These are phyloP conservation scores for Tretioscincus oriximinensis DNA, from an alignment of 2,113 vertebrate species.

Conservation along the genomic window DNA sequence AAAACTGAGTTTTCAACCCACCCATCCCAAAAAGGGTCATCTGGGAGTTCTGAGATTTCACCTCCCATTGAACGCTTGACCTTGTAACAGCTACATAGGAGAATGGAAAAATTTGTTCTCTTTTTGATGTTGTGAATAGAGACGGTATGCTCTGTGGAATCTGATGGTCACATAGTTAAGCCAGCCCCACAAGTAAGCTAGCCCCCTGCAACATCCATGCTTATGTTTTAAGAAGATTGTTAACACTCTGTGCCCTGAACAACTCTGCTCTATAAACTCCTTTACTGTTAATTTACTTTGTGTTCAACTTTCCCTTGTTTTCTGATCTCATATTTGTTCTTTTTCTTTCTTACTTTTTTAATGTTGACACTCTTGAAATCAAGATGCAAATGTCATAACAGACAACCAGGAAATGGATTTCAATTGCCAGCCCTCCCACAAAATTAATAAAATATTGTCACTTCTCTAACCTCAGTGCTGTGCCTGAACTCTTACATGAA, in stretches of 20 bases:
- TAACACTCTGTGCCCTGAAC: neutral
- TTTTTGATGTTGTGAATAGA: neutral
- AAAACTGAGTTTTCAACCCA: too few relatives aligned
- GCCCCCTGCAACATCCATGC: neutral
- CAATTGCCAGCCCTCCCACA: constrained; percentile 16
- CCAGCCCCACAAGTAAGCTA: neutral
- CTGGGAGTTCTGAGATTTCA: too few relatives aligned
- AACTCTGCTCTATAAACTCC: neutral
- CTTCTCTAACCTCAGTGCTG: constrained; percentile 20
- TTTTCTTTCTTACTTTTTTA: neutral
- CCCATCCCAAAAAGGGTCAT: too few relatives aligned
- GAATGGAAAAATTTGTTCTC: neutral
- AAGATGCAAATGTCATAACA: constrained; percentile 8
- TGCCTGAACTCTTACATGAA: neutral
- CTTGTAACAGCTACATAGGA: neutral
- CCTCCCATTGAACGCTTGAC: neutral
- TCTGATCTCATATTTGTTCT: neutral
- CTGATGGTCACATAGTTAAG: neutral
- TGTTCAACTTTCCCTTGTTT: neutral
- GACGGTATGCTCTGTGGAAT: neutral
- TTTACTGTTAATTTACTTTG: neutral
- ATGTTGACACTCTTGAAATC: constrained; percentile 10
- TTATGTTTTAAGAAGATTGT: neutral
- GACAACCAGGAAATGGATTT: neutral
- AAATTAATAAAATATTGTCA: constrained; percentile 43